These are phyloP conservation scores for Tethya wilhelma DNA, from an alignment of 37 sponge, comb jelly and placozoan genomes.

Conservation along the genomic window DNA sequence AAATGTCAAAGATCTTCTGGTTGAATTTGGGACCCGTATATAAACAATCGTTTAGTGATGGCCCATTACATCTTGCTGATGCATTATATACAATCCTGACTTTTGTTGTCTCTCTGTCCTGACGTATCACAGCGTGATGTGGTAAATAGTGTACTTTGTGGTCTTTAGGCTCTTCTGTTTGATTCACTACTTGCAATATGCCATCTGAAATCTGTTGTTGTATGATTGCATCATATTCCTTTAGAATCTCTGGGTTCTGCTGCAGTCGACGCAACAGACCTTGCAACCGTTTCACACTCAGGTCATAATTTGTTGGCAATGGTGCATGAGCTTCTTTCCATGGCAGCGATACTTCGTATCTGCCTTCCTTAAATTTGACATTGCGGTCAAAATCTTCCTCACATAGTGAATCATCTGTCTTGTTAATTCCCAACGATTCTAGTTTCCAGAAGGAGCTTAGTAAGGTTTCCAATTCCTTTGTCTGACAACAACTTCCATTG, in stretches of 20 bases:
- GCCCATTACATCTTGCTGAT: conserved; percentile 6
- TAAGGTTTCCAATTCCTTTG: too few species aligned
- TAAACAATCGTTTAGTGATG: conserved; percentile 39
- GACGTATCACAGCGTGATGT: conserved; percentile 26
- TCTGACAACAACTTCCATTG: background rate
- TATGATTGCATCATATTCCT: conserved; percentile 41
- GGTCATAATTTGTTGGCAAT: conserved; percentile 19
- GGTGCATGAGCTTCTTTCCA: too few species aligned
- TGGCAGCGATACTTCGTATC: too few species aligned
- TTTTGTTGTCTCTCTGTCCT: conserved; percentile 50
- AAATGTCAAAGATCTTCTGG: conserved; percentile 40
- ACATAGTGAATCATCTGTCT: conserved; percentile 31
- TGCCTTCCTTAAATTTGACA: too few species aligned
- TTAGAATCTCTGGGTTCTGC: too few species aligned
- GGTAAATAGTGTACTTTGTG: conserved; percentile 2
- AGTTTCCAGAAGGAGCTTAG: too few species aligned
- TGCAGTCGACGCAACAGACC: too few species aligned
- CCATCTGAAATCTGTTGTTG: conserved; percentile 11
- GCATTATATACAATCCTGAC: conserved; percentile 59
- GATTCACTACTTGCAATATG: conserved; percentile 22
- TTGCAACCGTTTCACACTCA: conserved; percentile 16
- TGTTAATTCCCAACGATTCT: background rate
- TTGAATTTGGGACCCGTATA: conserved; percentile 33
- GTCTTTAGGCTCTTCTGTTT: background rate
- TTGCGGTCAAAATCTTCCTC: conserved; percentile 12